These are phyloP conservation scores for Papilio gigon DNA, from an alignment of 2,888 invertebrate species.

Conservation along the genomic window DNA sequence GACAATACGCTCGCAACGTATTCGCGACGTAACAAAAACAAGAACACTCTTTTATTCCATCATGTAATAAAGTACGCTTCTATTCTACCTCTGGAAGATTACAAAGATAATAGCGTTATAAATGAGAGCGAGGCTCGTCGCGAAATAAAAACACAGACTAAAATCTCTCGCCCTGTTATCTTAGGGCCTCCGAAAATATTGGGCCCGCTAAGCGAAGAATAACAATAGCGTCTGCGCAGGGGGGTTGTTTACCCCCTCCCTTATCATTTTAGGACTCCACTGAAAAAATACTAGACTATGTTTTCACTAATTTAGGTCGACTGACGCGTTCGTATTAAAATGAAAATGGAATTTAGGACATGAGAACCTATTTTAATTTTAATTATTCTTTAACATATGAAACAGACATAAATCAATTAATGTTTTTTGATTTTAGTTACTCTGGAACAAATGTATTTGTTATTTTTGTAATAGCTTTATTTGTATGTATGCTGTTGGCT, in stretches of 20 bases:
- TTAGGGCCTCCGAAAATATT: slow-evolving; percentile 75
- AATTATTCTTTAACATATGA: no score
- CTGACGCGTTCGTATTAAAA: neutral
- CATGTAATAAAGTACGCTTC: slow-evolving; percentile 27
- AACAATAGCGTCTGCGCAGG: slow-evolving; percentile 57
- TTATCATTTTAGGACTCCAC: slow-evolving; percentile 39
- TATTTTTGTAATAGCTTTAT: no score
- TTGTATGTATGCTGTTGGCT: no score
- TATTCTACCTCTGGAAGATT: slow-evolving; percentile 44
- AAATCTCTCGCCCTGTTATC: slow-evolving; percentile 65
- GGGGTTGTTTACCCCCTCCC: slow-evolving; percentile 27
- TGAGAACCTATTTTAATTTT: neutral
- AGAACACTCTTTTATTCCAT: neutral
- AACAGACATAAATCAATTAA: no score
- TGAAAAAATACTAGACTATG: slow-evolving; percentile 38
- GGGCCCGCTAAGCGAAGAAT: slow-evolving; percentile 69
- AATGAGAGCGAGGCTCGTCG: slow-evolving; percentile 57
- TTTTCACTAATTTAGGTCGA: slow-evolving; percentile 38
- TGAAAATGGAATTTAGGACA: neutral
- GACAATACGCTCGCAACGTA: slow-evolving; percentile 22
- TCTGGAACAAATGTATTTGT: no score
- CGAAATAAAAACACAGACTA: slow-evolving; percentile 61
- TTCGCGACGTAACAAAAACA: slow-evolving; percentile 11
- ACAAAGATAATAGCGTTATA: slow-evolving; percentile 60
- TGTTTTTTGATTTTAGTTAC: no score